A percentile compares a stretch with the other conserved stretches of the same genome.
phyloP scores from a whole-genome alignment of 1,140 invertebrate species.

The Pteromalus puparum region DNA sequence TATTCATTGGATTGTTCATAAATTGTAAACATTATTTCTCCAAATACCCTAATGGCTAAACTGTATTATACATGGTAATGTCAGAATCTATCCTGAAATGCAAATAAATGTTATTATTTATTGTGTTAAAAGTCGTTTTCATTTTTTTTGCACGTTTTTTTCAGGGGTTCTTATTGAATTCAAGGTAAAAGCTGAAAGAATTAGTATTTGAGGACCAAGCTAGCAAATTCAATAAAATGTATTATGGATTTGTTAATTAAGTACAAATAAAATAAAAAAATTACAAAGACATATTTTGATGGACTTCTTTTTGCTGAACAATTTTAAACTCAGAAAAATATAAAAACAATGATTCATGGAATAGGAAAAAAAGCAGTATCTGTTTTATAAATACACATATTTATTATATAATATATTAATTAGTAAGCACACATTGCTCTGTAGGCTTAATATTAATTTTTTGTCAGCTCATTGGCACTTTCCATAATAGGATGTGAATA shows the following conservation, averaged over 20 bases:
- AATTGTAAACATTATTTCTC: conserved; percentile 46
- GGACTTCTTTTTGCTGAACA: background rate
- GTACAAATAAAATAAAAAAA: background rate
- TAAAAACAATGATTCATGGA: background rate
- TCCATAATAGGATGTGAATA: conserved; percentile 52
- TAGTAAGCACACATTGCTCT: conserved; percentile 59
- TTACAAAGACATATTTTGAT: background rate
- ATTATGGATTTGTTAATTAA: conserved; percentile 9
- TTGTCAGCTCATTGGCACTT: conserved; percentile 59
- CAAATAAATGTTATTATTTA: conserved; percentile 69
- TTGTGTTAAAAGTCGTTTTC: conserved; percentile 59
- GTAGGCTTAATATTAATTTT: conserved; percentile 58
- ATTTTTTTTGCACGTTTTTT: background rate
- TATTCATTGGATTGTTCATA: conserved; percentile 52
- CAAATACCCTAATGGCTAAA: conserved; percentile 61
- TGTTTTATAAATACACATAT: conserved; percentile 58
- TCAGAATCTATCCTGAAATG: conserved; percentile 61
- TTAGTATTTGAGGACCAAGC: background rate
- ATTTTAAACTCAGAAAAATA: background rate
- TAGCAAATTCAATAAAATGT: conserved; percentile 17
- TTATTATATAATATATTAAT: conserved; percentile 56
- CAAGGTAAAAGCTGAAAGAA: background rate
- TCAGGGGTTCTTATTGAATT: background rate
- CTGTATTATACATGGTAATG: conserved; percentile 63
- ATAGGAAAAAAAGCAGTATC: conserved; percentile 6